Base-by-base conservation (phyloP, 1,140 invertebrate species). In the Camponotus vicinus region DNA sequence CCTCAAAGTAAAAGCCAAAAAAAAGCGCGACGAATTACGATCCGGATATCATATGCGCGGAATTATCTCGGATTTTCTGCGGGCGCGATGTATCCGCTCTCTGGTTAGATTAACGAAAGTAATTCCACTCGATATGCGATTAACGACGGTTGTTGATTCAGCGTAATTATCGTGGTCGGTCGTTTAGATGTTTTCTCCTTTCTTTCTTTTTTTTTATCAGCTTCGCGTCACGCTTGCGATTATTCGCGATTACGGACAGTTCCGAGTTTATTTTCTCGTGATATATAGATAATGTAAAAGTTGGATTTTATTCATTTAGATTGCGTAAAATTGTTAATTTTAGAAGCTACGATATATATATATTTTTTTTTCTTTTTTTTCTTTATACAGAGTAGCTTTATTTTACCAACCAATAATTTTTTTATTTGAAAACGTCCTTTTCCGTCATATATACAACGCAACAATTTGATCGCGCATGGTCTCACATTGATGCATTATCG, bases 111-210 rank as follows among this genome's bases (percentile, higher is more conserved):
- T 86, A 80, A 45, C 61, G 40, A 52, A 78, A 80, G 64, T 86
- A 79, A 86, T 86, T 79, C 64, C 49, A 27, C 37, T 37, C 52
- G 75, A 79, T 80, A 78, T 21, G 83, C 75, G 84, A 86, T 79
- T 86, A 79, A 86, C 45, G 75, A 37, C 34, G 21, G 13, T 49
- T 80, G 76, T 80, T 80, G 76, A 80, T 79, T 45, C 42, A 49
- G 32, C 64, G 67, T 69, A 69, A 86, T 86, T 69, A 86, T 9
- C 6, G 40, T 42, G 52, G 55, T 52, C 42, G 55, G 52, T 52
- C 71, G 55, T 63, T 15, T 49, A 32, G 18, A 69, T 52, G 32
- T 57, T 57, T 52, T 11, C 57, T n/a, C 32, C 9, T 45, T 1
- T 15, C 18, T 37, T 40, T 27, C n/a, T 40, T 37, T 49, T 27